Percentiles rank a stretch among this genome's conserved stretches.
These are phyloP conservation scores for Rissa tridactyla DNA, from an alignment of 2,113 vertebrate species.

Conservation along the genomic window DNA sequence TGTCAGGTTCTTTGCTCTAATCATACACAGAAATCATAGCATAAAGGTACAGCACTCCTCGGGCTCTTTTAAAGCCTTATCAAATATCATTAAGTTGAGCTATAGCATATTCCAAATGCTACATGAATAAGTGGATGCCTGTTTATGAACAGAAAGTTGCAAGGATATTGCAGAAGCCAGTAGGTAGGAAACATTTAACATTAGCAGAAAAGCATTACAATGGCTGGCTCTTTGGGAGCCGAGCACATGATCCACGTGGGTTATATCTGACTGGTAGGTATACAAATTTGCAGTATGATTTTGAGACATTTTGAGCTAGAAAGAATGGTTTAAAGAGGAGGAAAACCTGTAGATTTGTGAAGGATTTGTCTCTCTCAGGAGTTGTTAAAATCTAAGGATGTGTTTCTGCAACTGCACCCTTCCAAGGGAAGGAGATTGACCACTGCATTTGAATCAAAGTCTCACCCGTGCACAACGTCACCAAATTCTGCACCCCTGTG, in stretches of 20 bases:
- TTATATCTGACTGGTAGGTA: background rate
- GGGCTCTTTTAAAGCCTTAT: background rate
- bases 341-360: background rate
- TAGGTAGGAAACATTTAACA: background rate
- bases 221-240: background rate
- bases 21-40: background rate
- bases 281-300: background rate
- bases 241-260: rapidly evolving
- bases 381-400: background rate
- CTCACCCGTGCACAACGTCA: background rate
- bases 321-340: background rate
- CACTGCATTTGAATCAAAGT: background rate
- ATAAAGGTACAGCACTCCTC: background rate
- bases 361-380: background rate
- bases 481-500: background rate
- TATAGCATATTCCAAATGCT: background rate
- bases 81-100: background rate
- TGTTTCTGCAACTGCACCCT: background rate
- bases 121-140: background rate
- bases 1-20: background rate
- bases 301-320: background rate
- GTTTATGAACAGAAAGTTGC: background rate
- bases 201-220: background rate
- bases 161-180: background rate
- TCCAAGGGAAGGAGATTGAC: background rate